phyloP scores from a whole-genome alignment of 23 tunicate species.

The Ascidia mentula region DNA sequence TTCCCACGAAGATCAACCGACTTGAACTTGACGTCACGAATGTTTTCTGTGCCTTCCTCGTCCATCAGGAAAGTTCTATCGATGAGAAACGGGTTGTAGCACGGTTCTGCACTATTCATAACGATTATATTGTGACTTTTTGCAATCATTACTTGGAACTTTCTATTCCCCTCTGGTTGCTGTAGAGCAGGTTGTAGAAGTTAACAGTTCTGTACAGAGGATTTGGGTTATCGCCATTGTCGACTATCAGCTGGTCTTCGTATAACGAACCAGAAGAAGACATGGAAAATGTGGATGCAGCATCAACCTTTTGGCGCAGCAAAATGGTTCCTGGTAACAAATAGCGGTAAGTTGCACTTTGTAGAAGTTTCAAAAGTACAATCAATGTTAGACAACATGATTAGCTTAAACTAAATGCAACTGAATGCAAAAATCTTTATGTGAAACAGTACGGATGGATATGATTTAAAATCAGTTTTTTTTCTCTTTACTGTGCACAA shows the following conservation, averaged over 20 bases:
- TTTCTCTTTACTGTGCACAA: too few species aligned
- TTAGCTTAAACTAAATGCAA: too few species aligned
- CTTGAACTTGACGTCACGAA: slow-evolving; percentile 7
- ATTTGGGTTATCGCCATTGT: slow-evolving; percentile 14
- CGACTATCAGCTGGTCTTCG: slow-evolving; percentile 13
- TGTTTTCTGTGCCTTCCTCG: slow-evolving; percentile 5
- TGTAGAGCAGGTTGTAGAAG: slow-evolving; percentile 11
- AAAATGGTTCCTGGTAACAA: slow-evolving; percentile 39
- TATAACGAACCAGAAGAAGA: slow-evolving; percentile 1
- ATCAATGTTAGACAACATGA: too few species aligned
- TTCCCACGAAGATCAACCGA: slow-evolving; percentile 13
- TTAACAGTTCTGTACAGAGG: not conserved
- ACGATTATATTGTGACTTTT: not conserved
- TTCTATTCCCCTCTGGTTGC: not conserved
- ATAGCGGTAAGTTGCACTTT: too few species aligned
- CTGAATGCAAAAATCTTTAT: too few species aligned
- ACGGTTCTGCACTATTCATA: not conserved
- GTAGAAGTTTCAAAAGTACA: too few species aligned
- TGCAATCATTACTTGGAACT: not conserved
- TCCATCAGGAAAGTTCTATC: slow-evolving; percentile 21
- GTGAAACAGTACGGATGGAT: not conserved
- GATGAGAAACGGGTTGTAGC: not conserved
- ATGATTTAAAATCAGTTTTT: not conserved
- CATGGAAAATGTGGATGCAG: slow-evolving; percentile 6
- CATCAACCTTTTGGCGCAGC: slow-evolving; percentile 12